phyloP scores from a whole-genome alignment of 2,888 invertebrate genomes.

The Xylophagus ater region DNA sequence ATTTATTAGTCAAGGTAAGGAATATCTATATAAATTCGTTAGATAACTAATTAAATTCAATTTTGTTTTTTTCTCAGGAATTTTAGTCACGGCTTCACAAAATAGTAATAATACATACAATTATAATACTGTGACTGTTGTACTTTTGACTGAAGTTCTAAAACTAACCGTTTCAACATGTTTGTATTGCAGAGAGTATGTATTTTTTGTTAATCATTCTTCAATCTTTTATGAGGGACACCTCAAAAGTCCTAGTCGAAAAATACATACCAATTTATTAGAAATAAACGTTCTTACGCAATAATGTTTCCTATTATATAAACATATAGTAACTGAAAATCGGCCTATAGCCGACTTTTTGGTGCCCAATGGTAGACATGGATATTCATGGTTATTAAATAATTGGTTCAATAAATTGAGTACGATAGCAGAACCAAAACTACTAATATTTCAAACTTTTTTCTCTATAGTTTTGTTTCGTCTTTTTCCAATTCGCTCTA shows the following conservation, averaged over 20 bases:
- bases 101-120: slow-evolving; percentile 65
- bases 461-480: too few species aligned
- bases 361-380: too few species aligned
- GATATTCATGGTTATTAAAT: too few species aligned
- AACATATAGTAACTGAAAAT: too few species aligned
- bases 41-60: not conserved
- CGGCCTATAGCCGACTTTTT: too few species aligned
- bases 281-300: too few species aligned
- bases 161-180: slow-evolving; percentile 64
- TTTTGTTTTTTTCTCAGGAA: slow-evolving; percentile 46
- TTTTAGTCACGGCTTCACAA: slow-evolving; percentile 85
- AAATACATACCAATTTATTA: too few species aligned
- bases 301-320: too few species aligned
- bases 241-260: slow-evolving; percentile 16
- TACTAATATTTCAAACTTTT: too few species aligned
- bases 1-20: slow-evolving; percentile 83
- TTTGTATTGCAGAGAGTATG: slow-evolving; percentile 62
- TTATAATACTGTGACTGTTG: slow-evolving; percentile 81
- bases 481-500: too few species aligned
- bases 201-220: slow-evolving; percentile 16
- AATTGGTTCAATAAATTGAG: too few species aligned
- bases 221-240: slow-evolving; percentile 21
- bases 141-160: slow-evolving; percentile 75
- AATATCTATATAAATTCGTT: slow-evolving; percentile 2
- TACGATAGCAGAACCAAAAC: too few species aligned